phyloP scores from a whole-genome alignment of 2,113 vertebrate species.

The Oceanodroma tethys region DNA sequence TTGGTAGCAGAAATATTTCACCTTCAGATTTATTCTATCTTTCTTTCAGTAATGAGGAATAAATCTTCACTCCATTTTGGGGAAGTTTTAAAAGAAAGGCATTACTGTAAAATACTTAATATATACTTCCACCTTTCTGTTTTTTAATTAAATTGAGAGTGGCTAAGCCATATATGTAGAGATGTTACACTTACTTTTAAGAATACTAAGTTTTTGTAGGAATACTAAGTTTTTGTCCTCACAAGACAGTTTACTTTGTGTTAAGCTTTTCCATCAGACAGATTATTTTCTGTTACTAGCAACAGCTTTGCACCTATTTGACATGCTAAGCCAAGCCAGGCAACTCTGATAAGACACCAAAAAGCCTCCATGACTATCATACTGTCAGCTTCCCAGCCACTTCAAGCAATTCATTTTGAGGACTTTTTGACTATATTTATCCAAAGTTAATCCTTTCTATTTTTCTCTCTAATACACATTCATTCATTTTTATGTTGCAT shows the following conservation, averaged over 20 bases:
- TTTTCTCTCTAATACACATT: not conserved
- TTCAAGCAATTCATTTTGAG: not conserved
- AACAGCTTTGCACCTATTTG: not conserved
- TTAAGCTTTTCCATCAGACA: not conserved
- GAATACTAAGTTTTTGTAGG: not conserved
- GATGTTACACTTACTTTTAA: not conserved
- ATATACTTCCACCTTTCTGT: not conserved
- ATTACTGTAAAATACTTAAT: not conserved
- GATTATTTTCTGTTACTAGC: not conserved
- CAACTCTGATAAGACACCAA: not conserved
- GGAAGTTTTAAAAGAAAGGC: not conserved
- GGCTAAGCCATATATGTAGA: not conserved
- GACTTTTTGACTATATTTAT: not conserved
- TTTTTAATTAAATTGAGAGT: not conserved
- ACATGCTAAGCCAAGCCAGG: not conserved
- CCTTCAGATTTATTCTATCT: not conserved
- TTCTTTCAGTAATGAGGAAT: not conserved
- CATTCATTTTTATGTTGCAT: not conserved
- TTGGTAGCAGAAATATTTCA: not conserved
- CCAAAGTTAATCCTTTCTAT: not conserved
- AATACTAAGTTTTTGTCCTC: not conserved
- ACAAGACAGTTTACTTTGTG: not conserved
- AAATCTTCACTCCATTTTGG: not conserved
- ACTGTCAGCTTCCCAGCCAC: not conserved
- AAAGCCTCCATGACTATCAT: not conserved